A percentile compares a stretch with the other conserved stretches of the same genome.
Conservation (phyloP, 2,113 vertebrate species). For the Scomber japonicus region DNA sequence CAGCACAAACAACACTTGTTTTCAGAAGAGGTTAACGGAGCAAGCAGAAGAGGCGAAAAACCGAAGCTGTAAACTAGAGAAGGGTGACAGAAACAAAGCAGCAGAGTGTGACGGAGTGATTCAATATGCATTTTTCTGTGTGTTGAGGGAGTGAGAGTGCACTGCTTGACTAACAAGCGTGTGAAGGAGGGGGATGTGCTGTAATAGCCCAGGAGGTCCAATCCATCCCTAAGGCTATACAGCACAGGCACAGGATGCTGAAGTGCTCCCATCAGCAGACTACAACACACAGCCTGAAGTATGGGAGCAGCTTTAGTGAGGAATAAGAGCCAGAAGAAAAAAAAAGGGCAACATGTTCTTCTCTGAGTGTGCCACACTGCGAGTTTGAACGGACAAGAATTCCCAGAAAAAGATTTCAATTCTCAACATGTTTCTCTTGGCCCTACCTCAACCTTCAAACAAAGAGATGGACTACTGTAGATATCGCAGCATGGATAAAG, state of each 20-base stretch:
- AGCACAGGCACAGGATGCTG: conserved; percentile 38
- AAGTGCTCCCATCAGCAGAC: conserved; percentile 13
- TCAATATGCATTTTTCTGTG: conserved; percentile 28
- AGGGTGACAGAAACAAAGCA: conserved; percentile 22
- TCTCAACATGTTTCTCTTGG: conserved; percentile 31
- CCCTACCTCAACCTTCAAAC: conserved; percentile 40
- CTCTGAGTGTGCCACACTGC: not conserved
- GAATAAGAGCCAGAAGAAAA: not conserved
- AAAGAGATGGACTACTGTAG: conserved; percentile 34
- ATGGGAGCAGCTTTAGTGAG: not conserved
- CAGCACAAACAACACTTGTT: not conserved
- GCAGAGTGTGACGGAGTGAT: conserved; percentile 31
- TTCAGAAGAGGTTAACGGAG: conserved; percentile 22
- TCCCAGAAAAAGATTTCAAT: conserved; percentile 12
- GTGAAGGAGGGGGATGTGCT: conserved; percentile 28
- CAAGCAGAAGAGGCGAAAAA: conserved; percentile 5
- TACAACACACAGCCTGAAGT: conserved; percentile 12
- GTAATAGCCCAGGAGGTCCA: conserved; percentile 49
- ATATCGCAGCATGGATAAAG: conserved; percentile 65
- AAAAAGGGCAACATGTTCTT: not conserved
- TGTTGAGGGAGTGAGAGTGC: conserved; percentile 9
- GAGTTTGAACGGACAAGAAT: conserved; percentile 16
- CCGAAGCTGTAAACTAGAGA: not conserved
- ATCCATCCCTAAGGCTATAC: conserved; percentile 33
- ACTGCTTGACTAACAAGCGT: conserved; percentile 47